Conservation (phyloP, 92 coral and sea anemone species). For the Meandrina meandrites region DNA sequence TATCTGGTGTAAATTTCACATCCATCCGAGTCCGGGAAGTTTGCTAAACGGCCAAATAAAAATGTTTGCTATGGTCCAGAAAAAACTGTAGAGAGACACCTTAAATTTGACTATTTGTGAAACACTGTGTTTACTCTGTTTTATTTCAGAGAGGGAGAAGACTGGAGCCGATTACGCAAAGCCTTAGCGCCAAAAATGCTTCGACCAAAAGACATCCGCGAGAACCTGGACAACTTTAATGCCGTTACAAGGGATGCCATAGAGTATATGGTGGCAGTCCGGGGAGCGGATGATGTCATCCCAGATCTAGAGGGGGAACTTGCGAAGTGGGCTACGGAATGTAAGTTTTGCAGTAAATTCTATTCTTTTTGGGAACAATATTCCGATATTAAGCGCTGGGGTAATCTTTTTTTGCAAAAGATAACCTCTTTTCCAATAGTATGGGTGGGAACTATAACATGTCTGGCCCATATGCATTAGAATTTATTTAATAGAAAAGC, state of each 20-base stretch:
- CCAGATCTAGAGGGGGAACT: slow-evolving; percentile 46
- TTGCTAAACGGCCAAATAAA: too few relatives aligned
- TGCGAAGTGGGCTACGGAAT: slow-evolving; percentile 44
- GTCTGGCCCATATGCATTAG: too few relatives aligned
- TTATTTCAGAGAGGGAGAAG: slow-evolving; percentile 32
- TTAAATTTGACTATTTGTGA: not conserved
- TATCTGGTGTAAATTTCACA: too few relatives aligned
- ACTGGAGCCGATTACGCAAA: slow-evolving; percentile 41
- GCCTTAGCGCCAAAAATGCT: slow-evolving; percentile 53
- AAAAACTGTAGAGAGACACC: too few relatives aligned
- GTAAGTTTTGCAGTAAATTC: slow-evolving; percentile 20
- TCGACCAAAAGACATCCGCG: slow-evolving; percentile 39
- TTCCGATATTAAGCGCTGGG: too few relatives aligned
- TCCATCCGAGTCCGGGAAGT: too few relatives aligned
- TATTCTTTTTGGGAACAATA: too few relatives aligned
- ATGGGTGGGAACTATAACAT: too few relatives aligned
- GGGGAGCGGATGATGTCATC: slow-evolving; percentile 25
- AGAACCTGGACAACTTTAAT: slow-evolving; percentile 45
- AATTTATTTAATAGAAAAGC: too few relatives aligned
- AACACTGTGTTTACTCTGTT: not conserved
- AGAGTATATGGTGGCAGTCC: slow-evolving; percentile 26
- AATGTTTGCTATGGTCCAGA: too few relatives aligned
- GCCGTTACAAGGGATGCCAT: slow-evolving; percentile 37
- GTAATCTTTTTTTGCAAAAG: too few relatives aligned
- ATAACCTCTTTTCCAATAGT: too few relatives aligned